Evolutionary conservation across 2,888 invertebrate genomes (phyloP).

Genomic region (Melangyna quadrimaculata): DNA sequence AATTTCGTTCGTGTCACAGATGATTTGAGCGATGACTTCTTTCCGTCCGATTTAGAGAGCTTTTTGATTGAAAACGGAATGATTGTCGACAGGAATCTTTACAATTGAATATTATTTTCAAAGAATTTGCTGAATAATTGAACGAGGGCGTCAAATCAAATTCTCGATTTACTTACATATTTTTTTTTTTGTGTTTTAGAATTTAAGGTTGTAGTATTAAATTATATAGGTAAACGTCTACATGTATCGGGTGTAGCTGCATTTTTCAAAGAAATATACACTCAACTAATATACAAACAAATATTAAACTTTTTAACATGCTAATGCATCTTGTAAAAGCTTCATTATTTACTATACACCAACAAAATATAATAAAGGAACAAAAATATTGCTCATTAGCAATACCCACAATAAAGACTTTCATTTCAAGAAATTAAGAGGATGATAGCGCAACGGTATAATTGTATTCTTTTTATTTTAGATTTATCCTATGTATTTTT

Average conservation of each 20-base stretch:
- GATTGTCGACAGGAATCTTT: conserved; percentile 85
- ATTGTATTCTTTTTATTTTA: too few species aligned
- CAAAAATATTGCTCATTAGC: not conserved
- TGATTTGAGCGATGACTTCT: conserved; percentile 95
- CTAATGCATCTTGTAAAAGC: conserved; percentile 29
- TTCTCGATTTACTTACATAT: conserved; percentile 49
- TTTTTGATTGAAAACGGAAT: conserved; percentile 93
- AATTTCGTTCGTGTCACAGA: conserved; percentile 94
- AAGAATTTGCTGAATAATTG: not conserved
- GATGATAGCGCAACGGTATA: too few species aligned
- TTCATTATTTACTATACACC: conserved; percentile 49
- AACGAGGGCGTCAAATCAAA: conserved; percentile 36
- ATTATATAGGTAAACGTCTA: conserved; percentile 22
- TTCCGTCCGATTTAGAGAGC: conserved; percentile 93
- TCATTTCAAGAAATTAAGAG: not conserved
- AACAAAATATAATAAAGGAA: conserved; percentile 15
- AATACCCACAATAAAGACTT: not conserved
- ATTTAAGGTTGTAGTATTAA: conserved; percentile 45
- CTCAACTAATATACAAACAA: conserved; percentile 52
- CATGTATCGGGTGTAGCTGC: conserved; percentile 12
- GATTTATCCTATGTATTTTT: too few species aligned
- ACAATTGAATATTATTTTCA: conserved; percentile 73
- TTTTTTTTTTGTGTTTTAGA: not conserved
- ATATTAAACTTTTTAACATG: conserved; percentile 44
- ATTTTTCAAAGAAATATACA: conserved; percentile 59